Evolutionary conservation across 2,888 invertebrate species (phyloP), one percentile per base, ranked within the genome.

Genomic region (Nomada flava): DNA sequence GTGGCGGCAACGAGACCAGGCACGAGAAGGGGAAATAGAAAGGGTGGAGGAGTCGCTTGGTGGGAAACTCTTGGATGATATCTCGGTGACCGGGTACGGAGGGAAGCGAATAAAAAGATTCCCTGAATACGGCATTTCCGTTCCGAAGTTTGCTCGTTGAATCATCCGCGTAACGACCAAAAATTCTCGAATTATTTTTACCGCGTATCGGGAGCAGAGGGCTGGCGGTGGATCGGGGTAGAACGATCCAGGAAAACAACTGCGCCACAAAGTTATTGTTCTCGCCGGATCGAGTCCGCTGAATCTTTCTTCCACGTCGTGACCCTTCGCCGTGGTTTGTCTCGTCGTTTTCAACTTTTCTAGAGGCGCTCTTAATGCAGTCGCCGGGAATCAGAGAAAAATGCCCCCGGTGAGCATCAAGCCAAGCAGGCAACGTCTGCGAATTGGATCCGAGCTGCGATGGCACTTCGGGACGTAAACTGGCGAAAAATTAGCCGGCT

Each of bases 121-220:
- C 50, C 15, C 55, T 65, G 77, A 83, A 76, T 79, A 75, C 73
- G 75, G 50, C 59, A 80, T 55, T 79, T 59, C 68, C 73, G 71
- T 44, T 70, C 47, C n/a, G 42, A 72, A 78, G 68, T 86, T 82
- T 65, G 44, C 65, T 29, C 47, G 67, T 20, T 47, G 73, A 77
- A 82, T 79, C 75, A 23, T 29, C 69, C 53, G 64, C 42, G 77
- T 76, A 79, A 84, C 84, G 86, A 76, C 60, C 75, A 69, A 86
- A 82, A 77, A 84, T 86, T 84, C 75, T 69, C 63, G 60, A 84
- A 86, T 86, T 86, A 86, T 86, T 82, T 76, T 73, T 73, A 36
- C 52, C 57, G 55, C 68, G 75, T 50, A 63, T 73, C 52, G 59
- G 23, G 7, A n/a, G 15, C 52, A 15, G 18, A 20, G n/a, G 18